Evolutionary conservation across 2,888 invertebrate genomes (phyloP).

Genomic region (Ennomos quercinarius): DNA sequence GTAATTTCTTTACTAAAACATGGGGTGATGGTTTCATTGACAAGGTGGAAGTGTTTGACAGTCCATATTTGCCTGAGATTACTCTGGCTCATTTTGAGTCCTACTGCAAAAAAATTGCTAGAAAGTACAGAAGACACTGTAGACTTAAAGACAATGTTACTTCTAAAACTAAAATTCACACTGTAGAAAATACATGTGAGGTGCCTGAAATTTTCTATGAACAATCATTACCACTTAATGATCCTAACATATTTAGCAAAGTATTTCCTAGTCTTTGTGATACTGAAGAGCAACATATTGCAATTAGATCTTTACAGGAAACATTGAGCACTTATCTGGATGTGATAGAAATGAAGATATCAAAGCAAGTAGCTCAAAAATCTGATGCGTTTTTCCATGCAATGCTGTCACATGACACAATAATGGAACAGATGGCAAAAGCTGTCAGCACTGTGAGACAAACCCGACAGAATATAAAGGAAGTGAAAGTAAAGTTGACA

Average conservation of each 20-base stretch:
- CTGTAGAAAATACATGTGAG: slow-evolving; percentile 83
- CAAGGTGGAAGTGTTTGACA: slow-evolving; percentile 90
- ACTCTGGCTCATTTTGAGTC: slow-evolving; percentile 93
- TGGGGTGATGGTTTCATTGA: slow-evolving; percentile 99
- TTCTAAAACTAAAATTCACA: slow-evolving; percentile 75
- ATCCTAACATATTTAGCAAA: slow-evolving; percentile 92
- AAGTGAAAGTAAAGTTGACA: slow-evolving; percentile 92
- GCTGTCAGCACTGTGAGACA: slow-evolving; percentile 91
- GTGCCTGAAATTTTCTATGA: slow-evolving; percentile 95
- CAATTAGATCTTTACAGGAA: slow-evolving; percentile 92
- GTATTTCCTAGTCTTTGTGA: slow-evolving; percentile 91
- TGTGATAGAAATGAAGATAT: slow-evolving; percentile 97
- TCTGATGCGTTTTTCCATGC: slow-evolving; percentile 99
- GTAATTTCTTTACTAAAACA: slow-evolving; percentile 97
- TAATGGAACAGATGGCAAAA: slow-evolving; percentile 97
- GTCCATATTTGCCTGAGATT: slow-evolving; percentile 93
- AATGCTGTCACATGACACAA: slow-evolving; percentile 98
- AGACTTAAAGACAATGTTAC: slow-evolving; percentile 79
- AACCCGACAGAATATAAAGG: slow-evolving; percentile 90
- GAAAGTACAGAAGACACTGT: slow-evolving; percentile 87
- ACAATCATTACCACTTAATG: slow-evolving; percentile 91
- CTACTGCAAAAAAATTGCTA: slow-evolving; percentile 92
- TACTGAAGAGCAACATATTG: slow-evolving; percentile 85
- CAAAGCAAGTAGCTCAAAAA: slow-evolving; percentile 96
- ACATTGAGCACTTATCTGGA: slow-evolving; percentile 97